These are phyloP conservation scores for Macrophya annulata DNA, from an alignment of 2,888 invertebrate species.

Conservation along the genomic window DNA sequence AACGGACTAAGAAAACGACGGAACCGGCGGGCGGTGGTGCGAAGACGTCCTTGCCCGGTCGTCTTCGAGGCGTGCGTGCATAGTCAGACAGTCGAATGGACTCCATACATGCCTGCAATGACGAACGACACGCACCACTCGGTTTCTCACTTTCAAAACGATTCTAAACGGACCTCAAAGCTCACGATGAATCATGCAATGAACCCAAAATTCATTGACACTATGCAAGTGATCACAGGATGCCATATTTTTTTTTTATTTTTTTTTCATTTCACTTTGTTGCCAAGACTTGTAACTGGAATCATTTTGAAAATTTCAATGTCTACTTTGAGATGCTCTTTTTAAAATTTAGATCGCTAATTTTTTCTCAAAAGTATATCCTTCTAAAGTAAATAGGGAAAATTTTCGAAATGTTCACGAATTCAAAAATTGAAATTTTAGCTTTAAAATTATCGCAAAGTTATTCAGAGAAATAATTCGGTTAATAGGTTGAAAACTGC, in stretches of 20 bases:
- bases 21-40: neutral
- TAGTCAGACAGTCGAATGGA: conserved; percentile 15
- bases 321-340: too few species aligned
- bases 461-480: neutral
- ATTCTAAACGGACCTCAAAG: neutral
- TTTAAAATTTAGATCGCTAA: too few species aligned
- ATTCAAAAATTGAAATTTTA: neutral
- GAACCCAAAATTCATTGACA: neutral
- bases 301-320: neutral
- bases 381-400: too few species aligned
- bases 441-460: neutral
- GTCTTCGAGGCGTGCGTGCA: conserved; percentile 32
- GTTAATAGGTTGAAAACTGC: neutral
- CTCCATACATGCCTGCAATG: neutral
- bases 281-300: too few species aligned
- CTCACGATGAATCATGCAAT: neutral
- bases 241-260: neutral
- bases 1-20: conserved; percentile 17
- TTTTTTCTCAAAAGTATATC: too few species aligned
- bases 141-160: conserved; percentile 4
- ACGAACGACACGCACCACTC: conserved; percentile 9
- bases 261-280: neutral
- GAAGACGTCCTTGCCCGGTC: conserved; percentile 36
- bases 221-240: neutral
- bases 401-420: neutral